phyloP scores from a whole-genome alignment of 2,888 invertebrate genomes.

The Graphium colonna region DNA sequence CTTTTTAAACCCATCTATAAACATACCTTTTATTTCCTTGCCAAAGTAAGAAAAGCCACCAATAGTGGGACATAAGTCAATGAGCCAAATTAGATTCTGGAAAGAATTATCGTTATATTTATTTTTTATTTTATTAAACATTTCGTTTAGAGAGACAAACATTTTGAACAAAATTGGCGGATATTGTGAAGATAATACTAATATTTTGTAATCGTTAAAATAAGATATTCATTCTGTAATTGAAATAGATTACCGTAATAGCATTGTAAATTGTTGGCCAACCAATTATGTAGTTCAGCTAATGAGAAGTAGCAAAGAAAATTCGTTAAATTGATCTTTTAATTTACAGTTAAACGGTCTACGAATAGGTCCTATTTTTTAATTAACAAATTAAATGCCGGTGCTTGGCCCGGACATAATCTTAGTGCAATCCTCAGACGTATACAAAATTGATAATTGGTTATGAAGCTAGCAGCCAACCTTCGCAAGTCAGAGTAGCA shows the following conservation, averaged over 20 bases:
- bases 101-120: slow-evolving; percentile 29
- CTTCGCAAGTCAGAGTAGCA: too few relatives aligned
- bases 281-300: slow-evolving; percentile 9
- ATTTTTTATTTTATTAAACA: slow-evolving; percentile 11
- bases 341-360: not conserved
- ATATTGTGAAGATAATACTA: not conserved
- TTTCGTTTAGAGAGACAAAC: not conserved
- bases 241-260: slow-evolving; percentile 11
- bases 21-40: slow-evolving; percentile 19
- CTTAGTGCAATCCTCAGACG: too few relatives aligned
- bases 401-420: too few relatives aligned
- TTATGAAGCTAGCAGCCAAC: too few relatives aligned
- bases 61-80: slow-evolving; percentile 35
- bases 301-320: not conserved
- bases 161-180: not conserved
- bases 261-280: slow-evolving; percentile 2
- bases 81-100: slow-evolving; percentile 34
- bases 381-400: too few relatives aligned
- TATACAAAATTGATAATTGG: too few relatives aligned
- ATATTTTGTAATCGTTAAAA: not conserved
- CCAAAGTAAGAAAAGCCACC: slow-evolving; percentile 32
- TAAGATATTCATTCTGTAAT: slow-evolving; percentile 10
- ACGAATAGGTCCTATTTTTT: too few relatives aligned
- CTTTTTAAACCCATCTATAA: not conserved
- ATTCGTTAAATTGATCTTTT: not conserved